These are phyloP conservation scores for Parasteatoda lunata DNA, from an alignment of 2,888 invertebrate species.

Conservation along the genomic window DNA sequence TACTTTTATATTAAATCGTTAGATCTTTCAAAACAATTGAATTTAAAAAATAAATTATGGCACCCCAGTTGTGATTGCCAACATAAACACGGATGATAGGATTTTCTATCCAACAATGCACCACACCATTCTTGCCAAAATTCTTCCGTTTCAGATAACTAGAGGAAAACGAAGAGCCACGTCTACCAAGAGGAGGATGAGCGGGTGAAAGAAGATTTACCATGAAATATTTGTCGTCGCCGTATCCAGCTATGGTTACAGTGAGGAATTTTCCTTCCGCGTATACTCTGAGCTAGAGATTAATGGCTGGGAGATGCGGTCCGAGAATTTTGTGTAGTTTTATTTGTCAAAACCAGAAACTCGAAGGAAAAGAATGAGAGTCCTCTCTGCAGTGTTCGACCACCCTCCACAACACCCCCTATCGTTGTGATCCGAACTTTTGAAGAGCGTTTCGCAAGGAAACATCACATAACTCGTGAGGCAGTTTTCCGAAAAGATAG, in stretches of 20 bases:
- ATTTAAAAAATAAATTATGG: too few relatives aligned
- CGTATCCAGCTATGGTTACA: constrained; percentile 12
- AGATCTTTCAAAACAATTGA: too few relatives aligned
- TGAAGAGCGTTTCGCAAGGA: background rate
- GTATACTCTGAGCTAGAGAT: constrained; percentile 40
- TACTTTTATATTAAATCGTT: too few relatives aligned
- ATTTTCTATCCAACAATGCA: background rate
- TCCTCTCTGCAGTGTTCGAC: background rate
- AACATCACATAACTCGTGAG: background rate
- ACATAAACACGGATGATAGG: background rate
- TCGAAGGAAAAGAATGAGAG: constrained; percentile 23
- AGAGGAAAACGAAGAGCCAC: constrained; percentile 57
- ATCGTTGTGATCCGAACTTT: constrained; percentile 14
- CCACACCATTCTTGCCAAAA: constrained; percentile 33
- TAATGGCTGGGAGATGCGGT: constrained; percentile 46
- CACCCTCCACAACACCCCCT: constrained; percentile 7
- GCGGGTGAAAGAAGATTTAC: constrained; percentile 41
- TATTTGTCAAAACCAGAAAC: constrained; percentile 57
- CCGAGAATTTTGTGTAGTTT: constrained; percentile 47
- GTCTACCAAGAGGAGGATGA: constrained; percentile 29
- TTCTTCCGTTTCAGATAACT: constrained; percentile 44
- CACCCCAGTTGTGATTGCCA: too few relatives aligned
- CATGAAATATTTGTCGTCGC: constrained; percentile 54
- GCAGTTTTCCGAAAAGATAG: background rate
- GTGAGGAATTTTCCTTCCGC: constrained; percentile 40